phyloP scores from a whole-genome alignment of 1,140 invertebrate genomes.

The Hylaeus anthracinus region DNA sequence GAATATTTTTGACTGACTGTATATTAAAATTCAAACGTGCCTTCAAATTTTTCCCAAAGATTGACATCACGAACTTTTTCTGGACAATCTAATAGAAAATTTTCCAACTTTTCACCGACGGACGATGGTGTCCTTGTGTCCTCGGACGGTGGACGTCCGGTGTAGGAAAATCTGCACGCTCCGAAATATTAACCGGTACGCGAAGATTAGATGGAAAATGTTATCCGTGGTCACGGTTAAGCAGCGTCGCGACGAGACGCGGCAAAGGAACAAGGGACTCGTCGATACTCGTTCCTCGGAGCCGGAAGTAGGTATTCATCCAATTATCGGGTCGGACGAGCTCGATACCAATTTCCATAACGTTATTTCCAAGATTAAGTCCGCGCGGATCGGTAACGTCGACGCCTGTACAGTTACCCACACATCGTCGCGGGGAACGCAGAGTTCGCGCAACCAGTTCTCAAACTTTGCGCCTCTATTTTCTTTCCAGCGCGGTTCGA shows the following conservation, averaged over 20 bases:
- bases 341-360: conserved; percentile 60
- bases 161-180: too few species aligned
- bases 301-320: conserved; percentile 51
- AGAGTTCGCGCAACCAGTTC: background rate
- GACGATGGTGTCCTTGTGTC: too few species aligned
- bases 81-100: too few species aligned
- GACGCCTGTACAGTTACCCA: background rate
- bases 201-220: background rate
- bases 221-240: conserved; percentile 4
- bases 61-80: too few species aligned
- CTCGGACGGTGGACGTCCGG: too few species aligned
- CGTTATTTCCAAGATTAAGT: conserved; percentile 54
- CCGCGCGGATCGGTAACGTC: conserved; percentile 1
- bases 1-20: too few species aligned
- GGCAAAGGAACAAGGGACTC: background rate
- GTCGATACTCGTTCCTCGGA: conserved; percentile 36
- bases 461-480: background rate
- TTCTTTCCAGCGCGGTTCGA: background rate
- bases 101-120: too few species aligned
- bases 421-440: background rate
- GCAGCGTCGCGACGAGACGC: background rate
- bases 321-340: conserved; percentile 50
- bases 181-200: background rate
- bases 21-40: too few species aligned
- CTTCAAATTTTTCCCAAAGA: too few species aligned